Evolutionary conservation across 1,140 invertebrate genomes (phyloP).

Genomic region (Oreohelix idahoensis): DNA sequence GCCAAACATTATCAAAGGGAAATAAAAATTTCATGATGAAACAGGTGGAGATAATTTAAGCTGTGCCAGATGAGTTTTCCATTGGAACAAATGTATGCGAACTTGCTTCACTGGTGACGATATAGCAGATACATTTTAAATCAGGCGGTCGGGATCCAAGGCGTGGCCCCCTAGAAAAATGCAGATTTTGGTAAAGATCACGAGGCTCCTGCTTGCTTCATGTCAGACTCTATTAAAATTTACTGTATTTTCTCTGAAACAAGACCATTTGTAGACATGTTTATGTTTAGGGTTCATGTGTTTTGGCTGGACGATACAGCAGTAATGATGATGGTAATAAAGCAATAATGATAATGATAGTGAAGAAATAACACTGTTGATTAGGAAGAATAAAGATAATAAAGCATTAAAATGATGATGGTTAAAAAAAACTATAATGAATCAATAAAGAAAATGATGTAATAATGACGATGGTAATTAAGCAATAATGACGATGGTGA

Average conservation of each 20-base stretch:
- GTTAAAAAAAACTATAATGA: background rate
- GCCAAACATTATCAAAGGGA: no score
- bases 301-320: background rate
- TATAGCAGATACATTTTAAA: background rate
- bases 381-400: background rate
- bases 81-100: background rate
- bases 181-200: background rate
- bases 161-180: background rate
- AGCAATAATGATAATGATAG: background rate
- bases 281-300: background rate
- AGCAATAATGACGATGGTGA: background rate
- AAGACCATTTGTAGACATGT: background rate
- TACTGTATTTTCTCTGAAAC: background rate
- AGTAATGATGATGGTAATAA: background rate
- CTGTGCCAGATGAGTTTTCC: background rate
- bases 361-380: no score
- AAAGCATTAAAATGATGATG: background rate
- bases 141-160: background rate
- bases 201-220: background rate
- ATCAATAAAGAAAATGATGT: background rate
- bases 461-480: background rate
- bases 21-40: no score
- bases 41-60: background rate
- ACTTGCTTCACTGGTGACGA: background rate
- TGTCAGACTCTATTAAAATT: background rate